A percentile compares a stretch with the other conserved stretches of the same genome.
Conservation (phyloP, 2,888 invertebrate genomes). For the Ennomos quercinarius region DNA sequence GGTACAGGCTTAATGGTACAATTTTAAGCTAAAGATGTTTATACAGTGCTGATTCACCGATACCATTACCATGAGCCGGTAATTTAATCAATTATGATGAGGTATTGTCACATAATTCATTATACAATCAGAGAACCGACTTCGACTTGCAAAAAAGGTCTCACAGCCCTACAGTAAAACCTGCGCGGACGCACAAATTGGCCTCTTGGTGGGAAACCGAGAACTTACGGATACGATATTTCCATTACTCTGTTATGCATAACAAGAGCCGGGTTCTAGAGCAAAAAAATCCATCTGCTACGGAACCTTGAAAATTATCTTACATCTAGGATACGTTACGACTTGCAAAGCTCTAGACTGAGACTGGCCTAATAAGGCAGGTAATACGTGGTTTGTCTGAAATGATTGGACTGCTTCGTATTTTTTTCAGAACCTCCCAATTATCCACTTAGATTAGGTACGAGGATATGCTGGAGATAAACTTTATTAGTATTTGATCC, state of each 20-base stretch:
- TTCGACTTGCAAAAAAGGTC: too few species aligned
- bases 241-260: constrained; percentile 65
- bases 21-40: too few species aligned
- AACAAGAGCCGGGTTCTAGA: constrained; percentile 58
- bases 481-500: too few species aligned
- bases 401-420: background rate
- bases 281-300: constrained; percentile 48
- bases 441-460: constrained; percentile 2
- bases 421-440: background rate
- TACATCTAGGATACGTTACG: constrained; percentile 19
- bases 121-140: too few species aligned
- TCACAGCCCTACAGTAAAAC: constrained; percentile 34
- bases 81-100: too few species aligned
- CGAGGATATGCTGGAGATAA: too few species aligned
- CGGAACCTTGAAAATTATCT: constrained; percentile 57
- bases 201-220: constrained; percentile 70
- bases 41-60: too few species aligned
- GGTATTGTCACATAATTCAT: too few species aligned
- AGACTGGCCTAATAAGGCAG: constrained; percentile 28
- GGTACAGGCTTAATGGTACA: too few species aligned
- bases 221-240: constrained; percentile 65
- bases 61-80: too few species aligned
- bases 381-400: constrained; percentile 28
- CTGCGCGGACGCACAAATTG: constrained; percentile 80
- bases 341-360: constrained; percentile 15